Evolutionary conservation across 2,797 vertebrate genomes (phyloP), one percentile per base, ranked within the genome.

Genomic region (Acipenser transmontanus): DNA sequence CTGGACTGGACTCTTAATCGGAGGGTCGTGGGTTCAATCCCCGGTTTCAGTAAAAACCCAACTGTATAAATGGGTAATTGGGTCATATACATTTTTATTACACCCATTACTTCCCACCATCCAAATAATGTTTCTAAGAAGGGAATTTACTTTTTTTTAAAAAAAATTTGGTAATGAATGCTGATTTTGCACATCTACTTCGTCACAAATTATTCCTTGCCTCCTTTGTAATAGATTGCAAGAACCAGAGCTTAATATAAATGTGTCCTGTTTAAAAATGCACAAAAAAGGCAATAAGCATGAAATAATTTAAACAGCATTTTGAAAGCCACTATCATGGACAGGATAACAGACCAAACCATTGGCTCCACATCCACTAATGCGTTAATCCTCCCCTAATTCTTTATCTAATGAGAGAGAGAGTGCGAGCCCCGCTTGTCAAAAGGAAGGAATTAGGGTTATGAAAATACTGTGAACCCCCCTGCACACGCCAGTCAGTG

Each of bases 371-470:
- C 89, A 84, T 86, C 85, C 81, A 86, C 85, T 85, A 84, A 84
- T 84, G 79, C 90, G 90, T 91, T 95, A 93, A 94, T 92, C 91
- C 92, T 91, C 84, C 89, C 85, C 86, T 91, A 93, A 95, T 93
- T 93, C 92, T 90, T 92, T 86, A 89, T 91, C 91, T 94, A 95
- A 96, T 95, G 95, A 96, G 92, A 87, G 87, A 81, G 87, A 91
- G 91, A 88, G 85, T 90, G 83, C 78, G 88, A 72, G 81, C 84
- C 78, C 84, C 82, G 85, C 82, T 87, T 89, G 86, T 89, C 88
- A 89, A 67, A 68, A 66, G 69, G 85, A 80, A 87, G 80, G 88
- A 85, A 89, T 87, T 88, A 89, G 83, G 86, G 88, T 90, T 90
- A 89, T 88, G 88, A 90, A 89, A 89, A 89, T 87, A 89, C 84